Evolutionary conservation across 92 coral and sea anemone genomes (phyloP).

Genomic region (Heteractis magnifica): DNA sequence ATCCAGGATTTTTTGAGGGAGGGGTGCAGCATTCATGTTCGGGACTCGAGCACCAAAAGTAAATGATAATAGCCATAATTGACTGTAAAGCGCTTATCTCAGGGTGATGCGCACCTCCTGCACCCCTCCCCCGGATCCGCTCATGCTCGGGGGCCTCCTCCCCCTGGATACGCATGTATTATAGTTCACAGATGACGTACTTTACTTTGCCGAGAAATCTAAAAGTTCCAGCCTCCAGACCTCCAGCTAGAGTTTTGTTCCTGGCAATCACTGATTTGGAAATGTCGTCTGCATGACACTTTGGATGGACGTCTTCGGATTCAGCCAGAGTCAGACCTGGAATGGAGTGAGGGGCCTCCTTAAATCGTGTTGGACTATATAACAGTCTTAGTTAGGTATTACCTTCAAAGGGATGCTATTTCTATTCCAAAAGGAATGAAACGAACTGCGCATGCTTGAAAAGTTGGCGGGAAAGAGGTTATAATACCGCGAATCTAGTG

Average conservation of each 20-base stretch:
- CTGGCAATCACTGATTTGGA: slow-evolving; percentile 53
- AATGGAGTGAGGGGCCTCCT: not conserved
- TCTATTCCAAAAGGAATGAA: too few relatives aligned
- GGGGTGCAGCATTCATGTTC: too few relatives aligned
- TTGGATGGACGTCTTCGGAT: slow-evolving; percentile 52
- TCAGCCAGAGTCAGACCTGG: slow-evolving; percentile 50
- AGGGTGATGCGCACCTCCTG: not conserved
- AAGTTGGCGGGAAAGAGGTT: too few relatives aligned
- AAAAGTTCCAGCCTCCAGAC: slow-evolving; percentile 91
- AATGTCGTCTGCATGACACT: slow-evolving; percentile 60
- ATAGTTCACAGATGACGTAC: slow-evolving; percentile 35
- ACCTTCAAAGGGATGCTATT: too few relatives aligned
- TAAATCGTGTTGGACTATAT: not conserved
- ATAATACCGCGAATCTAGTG: too few relatives aligned
- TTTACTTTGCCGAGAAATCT: slow-evolving; percentile 85
- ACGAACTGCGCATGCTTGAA: too few relatives aligned
- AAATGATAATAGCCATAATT: too few relatives aligned
- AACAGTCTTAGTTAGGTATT: too few relatives aligned
- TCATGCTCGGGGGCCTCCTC: not conserved
- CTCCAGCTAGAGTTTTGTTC: slow-evolving; percentile 90
- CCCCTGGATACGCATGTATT: not conserved
- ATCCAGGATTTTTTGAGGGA: too few relatives aligned
- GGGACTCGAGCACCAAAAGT: too few relatives aligned
- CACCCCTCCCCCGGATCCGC: not conserved
- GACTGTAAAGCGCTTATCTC: too few relatives aligned